A percentile compares a stretch with the other conserved stretches of the same genome.
These are phyloP conservation scores for Tortrix viridana DNA, from an alignment of 2,888 invertebrate genomes.

Conservation along the genomic window DNA sequence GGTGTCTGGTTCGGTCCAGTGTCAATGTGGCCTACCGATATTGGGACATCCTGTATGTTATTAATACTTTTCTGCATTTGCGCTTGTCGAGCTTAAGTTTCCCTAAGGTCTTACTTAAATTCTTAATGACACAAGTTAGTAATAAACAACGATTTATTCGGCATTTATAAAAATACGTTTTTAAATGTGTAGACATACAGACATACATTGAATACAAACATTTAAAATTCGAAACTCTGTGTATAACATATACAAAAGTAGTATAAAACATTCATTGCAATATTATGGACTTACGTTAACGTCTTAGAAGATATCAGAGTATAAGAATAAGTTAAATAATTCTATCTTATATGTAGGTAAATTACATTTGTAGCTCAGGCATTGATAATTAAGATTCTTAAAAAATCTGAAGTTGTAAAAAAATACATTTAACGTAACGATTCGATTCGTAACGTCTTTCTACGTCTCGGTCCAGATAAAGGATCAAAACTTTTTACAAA, in stretches of 20 bases:
- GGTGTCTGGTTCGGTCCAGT: no score
- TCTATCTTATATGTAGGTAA: constrained; percentile 30
- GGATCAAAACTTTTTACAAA: no score
- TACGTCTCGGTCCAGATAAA: no score
- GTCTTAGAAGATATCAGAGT: constrained; percentile 17
- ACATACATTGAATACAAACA: constrained; percentile 5
- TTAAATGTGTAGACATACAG: not conserved
- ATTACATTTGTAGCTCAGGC: constrained; percentile 5
- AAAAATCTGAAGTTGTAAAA: no score
- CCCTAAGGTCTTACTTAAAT: no score
- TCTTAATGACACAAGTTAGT: not conserved
- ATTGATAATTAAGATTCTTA: not conserved
- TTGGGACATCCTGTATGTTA: no score
- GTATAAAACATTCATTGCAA: constrained; percentile 26
- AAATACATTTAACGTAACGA: no score
- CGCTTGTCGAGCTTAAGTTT: no score
- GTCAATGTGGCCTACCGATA: no score
- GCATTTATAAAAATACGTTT: constrained; percentile 11
- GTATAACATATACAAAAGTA: not conserved
- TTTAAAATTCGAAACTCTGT: not conserved
- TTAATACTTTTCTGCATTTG: no score
- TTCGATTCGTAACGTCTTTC: no score
- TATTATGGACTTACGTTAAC: constrained; percentile 2
- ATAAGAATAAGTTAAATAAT: constrained; percentile 27
- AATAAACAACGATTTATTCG: constrained; percentile 16